Base-by-base conservation (phyloP, 2,113 vertebrate genomes). In the Melanostigma gelatinosum region DNA sequence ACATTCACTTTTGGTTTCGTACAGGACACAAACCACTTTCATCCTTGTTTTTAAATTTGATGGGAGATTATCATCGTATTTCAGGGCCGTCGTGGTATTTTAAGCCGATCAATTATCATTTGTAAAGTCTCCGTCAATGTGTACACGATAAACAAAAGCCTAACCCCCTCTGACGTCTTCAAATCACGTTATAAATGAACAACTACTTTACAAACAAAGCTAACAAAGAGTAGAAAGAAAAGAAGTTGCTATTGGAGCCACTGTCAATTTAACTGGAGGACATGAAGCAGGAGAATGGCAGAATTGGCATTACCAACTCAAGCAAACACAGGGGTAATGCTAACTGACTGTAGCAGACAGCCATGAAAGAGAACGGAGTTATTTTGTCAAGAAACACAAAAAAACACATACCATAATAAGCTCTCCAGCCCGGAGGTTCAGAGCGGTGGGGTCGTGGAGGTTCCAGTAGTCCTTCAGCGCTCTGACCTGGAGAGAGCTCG, bases 391-490 rank as follows among this genome's bases (percentile, higher is more conserved):
- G 71, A 18, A 38, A 27, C 24, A 80, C 29, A 71, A n/a, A 65
- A 12, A 73, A 42, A 20, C 3, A 62, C n/a, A 12, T 87, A 99
- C 98, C 94, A 96, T 98, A 69, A 99, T 96, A 87, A 98, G 48
- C 0, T 99, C 97, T 79, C 98, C 98, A 1, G 97, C 97, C 12
- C 97, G 95, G 61, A 99, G 80, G 0, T 99, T 99, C 46, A 99
- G 97, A 40, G 98, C 97, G 0, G 97, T 99, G 0, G 97, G 97
- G 75, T 99, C 98, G 0, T 99, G 98, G 44, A 98, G 94, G 85
- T 99, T 99, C 98, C 97, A 98, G 90, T 97, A 98, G 88, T 99
- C 97, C 93, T 98, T 99, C 87, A 99, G 92, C 0, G 98, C 97
- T 89, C 97, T 94, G 72, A 99, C 98, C 91, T 98, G 97, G 83